Evolutionary conservation across 1,140 invertebrate species (phyloP).

Genomic region (Euborellia annulipes): DNA sequence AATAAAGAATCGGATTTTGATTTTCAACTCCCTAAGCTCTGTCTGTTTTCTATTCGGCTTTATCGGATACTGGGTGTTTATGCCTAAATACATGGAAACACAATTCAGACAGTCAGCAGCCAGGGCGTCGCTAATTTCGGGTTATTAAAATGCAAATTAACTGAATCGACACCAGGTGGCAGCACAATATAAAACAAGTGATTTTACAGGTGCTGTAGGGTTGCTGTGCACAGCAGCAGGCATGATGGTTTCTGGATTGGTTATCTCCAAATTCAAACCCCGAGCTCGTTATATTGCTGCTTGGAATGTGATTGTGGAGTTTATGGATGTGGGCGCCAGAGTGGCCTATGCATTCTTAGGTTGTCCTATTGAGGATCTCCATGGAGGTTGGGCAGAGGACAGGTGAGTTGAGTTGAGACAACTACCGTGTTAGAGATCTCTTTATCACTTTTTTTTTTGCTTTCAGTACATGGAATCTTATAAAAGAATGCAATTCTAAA

Average conservation of each 20-base stretch:
- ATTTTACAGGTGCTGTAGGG: slow-evolving; percentile 11
- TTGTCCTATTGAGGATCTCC: slow-evolving; percentile 3
- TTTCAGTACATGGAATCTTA: slow-evolving; percentile 28
- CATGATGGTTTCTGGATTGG: slow-evolving; percentile 5
- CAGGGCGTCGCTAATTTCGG: slow-evolving; percentile 17
- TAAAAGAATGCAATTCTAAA: slow-evolving; percentile 39
- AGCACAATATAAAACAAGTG: too few relatives aligned
- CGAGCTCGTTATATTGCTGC: slow-evolving; percentile 1
- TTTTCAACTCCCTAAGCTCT: slow-evolving; percentile 15
- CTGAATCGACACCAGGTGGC: too few relatives aligned
- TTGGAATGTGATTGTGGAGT: slow-evolving; percentile 11
- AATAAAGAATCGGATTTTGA: slow-evolving; percentile 14
- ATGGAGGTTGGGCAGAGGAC: background rate
- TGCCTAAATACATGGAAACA: slow-evolving; percentile 21
- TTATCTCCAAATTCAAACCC: slow-evolving; percentile 11
- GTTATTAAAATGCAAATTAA: slow-evolving; percentile 8
- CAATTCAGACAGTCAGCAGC: slow-evolving; percentile 18
- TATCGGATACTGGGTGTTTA: slow-evolving; percentile 17
- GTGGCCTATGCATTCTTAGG: slow-evolving; percentile 4
- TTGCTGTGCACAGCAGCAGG: slow-evolving; percentile 7
- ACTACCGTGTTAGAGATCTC: too few relatives aligned
- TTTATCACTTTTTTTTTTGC: too few relatives aligned
- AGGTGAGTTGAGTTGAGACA: too few relatives aligned
- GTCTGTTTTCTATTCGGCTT: slow-evolving; percentile 17
- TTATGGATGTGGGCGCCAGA: slow-evolving; percentile 2